phyloP scores from a whole-genome alignment of 1,140 invertebrate genomes.

The Atta texana region DNA sequence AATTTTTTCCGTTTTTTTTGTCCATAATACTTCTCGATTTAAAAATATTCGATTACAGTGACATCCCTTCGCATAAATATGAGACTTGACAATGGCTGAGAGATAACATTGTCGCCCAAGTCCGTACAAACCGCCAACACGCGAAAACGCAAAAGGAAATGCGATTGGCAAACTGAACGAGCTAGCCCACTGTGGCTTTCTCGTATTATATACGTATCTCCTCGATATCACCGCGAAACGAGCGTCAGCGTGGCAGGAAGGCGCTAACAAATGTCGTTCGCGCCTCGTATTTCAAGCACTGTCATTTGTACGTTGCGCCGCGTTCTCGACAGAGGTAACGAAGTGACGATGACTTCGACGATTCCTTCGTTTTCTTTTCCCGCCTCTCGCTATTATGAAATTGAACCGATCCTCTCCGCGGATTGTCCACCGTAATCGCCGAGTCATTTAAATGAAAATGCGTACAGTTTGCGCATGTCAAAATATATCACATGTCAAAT shows the following conservation, averaged over 20 bases:
- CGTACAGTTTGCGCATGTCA: neutral
- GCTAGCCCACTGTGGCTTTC: neutral
- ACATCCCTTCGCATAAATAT: neutral
- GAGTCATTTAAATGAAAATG: constrained; percentile 34
- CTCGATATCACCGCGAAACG: constrained; percentile 55
- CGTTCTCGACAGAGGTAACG: constrained; percentile 54
- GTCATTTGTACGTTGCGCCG: constrained; percentile 48
- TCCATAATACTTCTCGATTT: too few species aligned
- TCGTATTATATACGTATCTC: constrained; percentile 47
- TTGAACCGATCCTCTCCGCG: constrained; percentile 47
- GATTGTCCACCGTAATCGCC: constrained; percentile 34
- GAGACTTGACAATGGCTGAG: neutral
- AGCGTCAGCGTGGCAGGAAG: constrained; percentile 50
- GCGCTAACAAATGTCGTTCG: constrained; percentile 69
- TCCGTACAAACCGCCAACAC: constrained; percentile 19
- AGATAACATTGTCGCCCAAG: constrained; percentile 1
- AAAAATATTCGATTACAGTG: neutral
- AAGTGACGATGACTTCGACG: constrained; percentile 62
- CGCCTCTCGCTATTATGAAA: constrained; percentile 58
- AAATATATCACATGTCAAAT: neutral
- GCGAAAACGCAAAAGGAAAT: constrained; percentile 44
- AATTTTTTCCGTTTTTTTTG: neutral
- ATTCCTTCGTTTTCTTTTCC: constrained; percentile 51
- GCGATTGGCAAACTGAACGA: constrained; percentile 17
- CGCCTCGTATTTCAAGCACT: constrained; percentile 67